Percentiles rank a stretch among this genome's conserved stretches.
Evolutionary conservation across 2,797 vertebrate species (phyloP).

Genomic region (Myotis planiceps): DNA sequence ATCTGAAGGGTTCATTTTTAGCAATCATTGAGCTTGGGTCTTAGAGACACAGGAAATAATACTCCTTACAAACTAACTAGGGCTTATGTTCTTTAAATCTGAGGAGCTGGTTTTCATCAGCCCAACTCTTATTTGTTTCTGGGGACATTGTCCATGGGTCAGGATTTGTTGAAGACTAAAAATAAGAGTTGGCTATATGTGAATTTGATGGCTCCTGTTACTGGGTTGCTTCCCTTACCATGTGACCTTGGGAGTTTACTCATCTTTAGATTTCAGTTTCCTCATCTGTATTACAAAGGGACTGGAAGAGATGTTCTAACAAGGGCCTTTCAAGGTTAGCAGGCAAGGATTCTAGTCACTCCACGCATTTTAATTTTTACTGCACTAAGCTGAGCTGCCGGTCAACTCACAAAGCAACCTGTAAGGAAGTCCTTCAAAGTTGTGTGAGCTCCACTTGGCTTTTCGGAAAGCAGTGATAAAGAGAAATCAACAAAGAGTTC

Average conservation of each 20-base stretch:
- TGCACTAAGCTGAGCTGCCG: background rate
- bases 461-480: background rate
- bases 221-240: background rate
- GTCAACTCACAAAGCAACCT: background rate
- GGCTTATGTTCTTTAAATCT: background rate
- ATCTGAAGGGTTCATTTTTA: background rate
- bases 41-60: background rate
- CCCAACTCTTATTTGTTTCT: background rate
- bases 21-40: background rate
- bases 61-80: background rate
- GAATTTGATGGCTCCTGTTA: background rate
- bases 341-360: background rate
- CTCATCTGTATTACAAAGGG: background rate
- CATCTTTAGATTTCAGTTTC: background rate
- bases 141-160: background rate
- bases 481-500: slow-evolving; percentile 17
- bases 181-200: background rate
- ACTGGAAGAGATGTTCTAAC: background rate
- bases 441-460: background rate
- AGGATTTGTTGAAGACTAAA: background rate
- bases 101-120: background rate
- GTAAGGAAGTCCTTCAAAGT: slow-evolving; percentile 16
- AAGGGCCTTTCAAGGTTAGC: background rate
- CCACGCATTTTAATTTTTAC: background rate
- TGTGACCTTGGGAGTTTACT: background rate